Conservation (phyloP, 1,140 invertebrate species). For the Brachionus rotundiformis region DNA sequence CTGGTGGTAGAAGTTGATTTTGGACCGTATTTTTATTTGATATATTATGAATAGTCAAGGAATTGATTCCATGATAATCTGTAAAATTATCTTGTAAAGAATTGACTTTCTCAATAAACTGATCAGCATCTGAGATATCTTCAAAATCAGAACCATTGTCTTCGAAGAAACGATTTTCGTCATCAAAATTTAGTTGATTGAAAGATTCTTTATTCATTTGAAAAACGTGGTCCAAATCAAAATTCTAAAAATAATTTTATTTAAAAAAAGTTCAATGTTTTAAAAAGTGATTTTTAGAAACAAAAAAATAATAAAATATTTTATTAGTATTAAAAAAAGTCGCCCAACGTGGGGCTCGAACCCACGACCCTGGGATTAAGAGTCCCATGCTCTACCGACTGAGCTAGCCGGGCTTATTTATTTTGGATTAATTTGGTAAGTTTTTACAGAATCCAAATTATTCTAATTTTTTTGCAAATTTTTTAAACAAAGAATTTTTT, state of each 20-base stretch:
- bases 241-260: neutral
- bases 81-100: neutral
- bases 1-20: neutral
- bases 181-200: neutral
- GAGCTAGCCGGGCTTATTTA: slow-evolving; percentile 27
- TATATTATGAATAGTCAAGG: neutral
- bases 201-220: neutral
- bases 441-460: too few relatives aligned
- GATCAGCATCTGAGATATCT: neutral
- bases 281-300: neutral
- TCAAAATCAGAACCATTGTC: neutral
- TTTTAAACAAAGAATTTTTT: neutral
- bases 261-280: neutral
- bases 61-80: neutral
- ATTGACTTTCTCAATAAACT: neutral
- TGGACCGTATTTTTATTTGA: neutral
- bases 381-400: slow-evolving; percentile 47
- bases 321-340: neutral
- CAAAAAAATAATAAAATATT: neutral
- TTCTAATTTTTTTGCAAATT: neutral
- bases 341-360: slow-evolving; percentile 43
- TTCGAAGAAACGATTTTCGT: neutral
- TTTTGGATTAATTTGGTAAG: neutral
- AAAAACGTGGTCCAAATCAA: too few relatives aligned
- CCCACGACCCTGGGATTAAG: slow-evolving; percentile 46